Conservation (phyloP, 1,140 invertebrate species). For the Conopomorpha cramerella region DNA sequence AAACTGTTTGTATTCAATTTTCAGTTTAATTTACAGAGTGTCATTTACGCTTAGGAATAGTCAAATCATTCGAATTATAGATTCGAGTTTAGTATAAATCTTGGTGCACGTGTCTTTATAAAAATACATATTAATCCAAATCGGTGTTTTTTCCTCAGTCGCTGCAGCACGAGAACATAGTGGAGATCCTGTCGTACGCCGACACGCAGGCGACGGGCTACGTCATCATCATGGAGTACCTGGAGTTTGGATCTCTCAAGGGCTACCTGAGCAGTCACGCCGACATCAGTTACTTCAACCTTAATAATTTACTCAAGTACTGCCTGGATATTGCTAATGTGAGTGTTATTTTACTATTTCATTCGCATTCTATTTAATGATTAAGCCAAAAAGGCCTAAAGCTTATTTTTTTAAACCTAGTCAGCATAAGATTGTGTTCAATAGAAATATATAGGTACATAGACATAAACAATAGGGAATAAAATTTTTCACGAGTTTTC, state of each 20-base stretch:
- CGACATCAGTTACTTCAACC: conserved; percentile 66
- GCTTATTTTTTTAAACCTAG: too few species aligned
- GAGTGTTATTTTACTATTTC: conserved; percentile 10
- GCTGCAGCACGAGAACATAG: conserved; percentile 84
- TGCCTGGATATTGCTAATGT: conserved; percentile 78
- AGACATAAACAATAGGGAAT: too few species aligned
- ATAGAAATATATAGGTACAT: too few species aligned
- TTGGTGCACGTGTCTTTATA: too few species aligned
- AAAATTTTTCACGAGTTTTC: too few species aligned
- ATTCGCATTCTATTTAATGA: conserved; percentile 9
- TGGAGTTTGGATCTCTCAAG: conserved; percentile 79
- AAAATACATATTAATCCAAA: conserved; percentile 3
- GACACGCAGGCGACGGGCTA: conserved; percentile 70
- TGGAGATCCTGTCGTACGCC: conserved; percentile 81
- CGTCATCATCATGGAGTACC: conserved; percentile 86
- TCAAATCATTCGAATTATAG: too few species aligned
- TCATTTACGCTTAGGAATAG: too few species aligned
- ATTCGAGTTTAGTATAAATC: too few species aligned
- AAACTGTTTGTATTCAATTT: too few species aligned
- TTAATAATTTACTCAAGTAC: conserved; percentile 73
- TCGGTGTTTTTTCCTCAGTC: conserved; percentile 49
- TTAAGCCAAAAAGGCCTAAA: too few species aligned
- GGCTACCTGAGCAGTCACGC: conserved; percentile 77
- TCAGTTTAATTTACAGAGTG: too few species aligned
- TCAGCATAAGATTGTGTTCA: too few species aligned